These are phyloP conservation scores for Drosophila mayaguana DNA, from an alignment of 2,888 invertebrate genomes.

Conservation along the genomic window DNA sequence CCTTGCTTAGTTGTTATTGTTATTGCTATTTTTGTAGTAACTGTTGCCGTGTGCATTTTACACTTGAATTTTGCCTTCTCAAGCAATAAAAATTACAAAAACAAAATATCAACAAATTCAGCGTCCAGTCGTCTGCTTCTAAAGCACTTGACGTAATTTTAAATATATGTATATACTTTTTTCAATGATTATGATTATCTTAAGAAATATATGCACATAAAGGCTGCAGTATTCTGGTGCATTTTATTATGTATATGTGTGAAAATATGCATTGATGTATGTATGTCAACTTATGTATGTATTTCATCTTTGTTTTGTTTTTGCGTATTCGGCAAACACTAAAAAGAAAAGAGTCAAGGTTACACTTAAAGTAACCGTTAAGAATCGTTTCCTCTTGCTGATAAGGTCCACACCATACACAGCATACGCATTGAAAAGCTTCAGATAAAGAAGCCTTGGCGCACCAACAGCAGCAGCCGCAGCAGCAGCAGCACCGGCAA, in stretches of 20 bases:
- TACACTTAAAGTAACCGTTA: slow-evolving; percentile 24
- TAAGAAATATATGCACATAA: slow-evolving; percentile 1
- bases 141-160: slow-evolving; percentile 52
- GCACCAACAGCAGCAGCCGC: not conserved
- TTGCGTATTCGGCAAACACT: slow-evolving; percentile 4
- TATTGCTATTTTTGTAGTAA: slow-evolving; percentile 14
- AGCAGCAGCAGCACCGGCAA: not conserved
- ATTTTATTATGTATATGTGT: not conserved
- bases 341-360: slow-evolving; percentile 42
- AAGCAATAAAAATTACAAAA: slow-evolving; percentile 24
- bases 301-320: not conserved
- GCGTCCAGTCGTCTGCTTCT: slow-evolving; percentile 48
- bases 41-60: slow-evolving; percentile 12
- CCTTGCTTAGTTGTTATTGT: slow-evolving; percentile 17
- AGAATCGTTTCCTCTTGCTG: slow-evolving; percentile 43
- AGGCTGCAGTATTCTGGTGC: not conserved
- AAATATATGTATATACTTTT: slow-evolving; percentile 2
- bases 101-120: slow-evolving; percentile 26
- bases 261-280: not conserved
- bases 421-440: slow-evolving; percentile 18
- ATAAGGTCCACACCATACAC: slow-evolving; percentile 25
- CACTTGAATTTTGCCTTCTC: slow-evolving; percentile 33
- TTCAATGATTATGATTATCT: slow-evolving; percentile 17
- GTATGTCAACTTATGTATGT: not conserved
- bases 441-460: slow-evolving; percentile 18